Percentiles rank a stretch among this genome's conserved stretches.
Conservation (phyloP, 2,113 vertebrate genomes). For the Cottus gobio region DNA sequence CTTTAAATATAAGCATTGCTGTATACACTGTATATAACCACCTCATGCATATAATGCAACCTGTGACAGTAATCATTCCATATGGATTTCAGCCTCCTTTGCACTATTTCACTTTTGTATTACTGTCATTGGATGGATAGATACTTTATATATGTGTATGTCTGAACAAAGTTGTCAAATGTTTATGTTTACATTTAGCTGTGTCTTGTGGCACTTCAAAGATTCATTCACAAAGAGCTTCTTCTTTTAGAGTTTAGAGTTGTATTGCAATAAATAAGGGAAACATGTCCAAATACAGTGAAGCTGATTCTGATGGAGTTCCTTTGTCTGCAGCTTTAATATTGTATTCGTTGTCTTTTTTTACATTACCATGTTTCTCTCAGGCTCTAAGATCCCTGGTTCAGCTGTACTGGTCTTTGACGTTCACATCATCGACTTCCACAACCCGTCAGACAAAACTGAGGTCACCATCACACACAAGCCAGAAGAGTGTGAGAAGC, state of each 20-base stretch:
- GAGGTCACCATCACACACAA: constrained; percentile 84
- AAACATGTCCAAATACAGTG: not conserved
- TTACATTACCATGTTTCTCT: not conserved
- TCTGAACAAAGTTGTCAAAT: not conserved
- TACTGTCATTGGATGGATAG: not conserved
- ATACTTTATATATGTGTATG: not conserved
- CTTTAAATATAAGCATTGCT: not conserved
- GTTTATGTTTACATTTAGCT: not conserved
- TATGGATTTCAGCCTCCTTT: not conserved
- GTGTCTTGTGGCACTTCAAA: not conserved
- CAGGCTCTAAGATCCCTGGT: constrained; percentile 94
- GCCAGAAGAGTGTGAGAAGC: constrained; percentile 86
- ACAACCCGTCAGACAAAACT: constrained; percentile 92
- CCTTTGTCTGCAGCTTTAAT: not conserved
- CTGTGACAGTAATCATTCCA: not conserved
- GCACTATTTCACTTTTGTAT: not conserved
- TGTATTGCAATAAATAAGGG: not conserved
- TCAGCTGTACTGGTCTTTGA: constrained; percentile 97
- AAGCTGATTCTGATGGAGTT: not conserved
- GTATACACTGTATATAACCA: not conserved
- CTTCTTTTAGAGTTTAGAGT: not conserved
- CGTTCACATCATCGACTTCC: constrained; percentile 94
- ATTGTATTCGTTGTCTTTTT: not conserved
- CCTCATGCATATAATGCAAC: not conserved
- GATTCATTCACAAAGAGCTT: not conserved